Conservation (phyloP, 2,888 invertebrate genomes). For the Synergus gifuensis region DNA sequence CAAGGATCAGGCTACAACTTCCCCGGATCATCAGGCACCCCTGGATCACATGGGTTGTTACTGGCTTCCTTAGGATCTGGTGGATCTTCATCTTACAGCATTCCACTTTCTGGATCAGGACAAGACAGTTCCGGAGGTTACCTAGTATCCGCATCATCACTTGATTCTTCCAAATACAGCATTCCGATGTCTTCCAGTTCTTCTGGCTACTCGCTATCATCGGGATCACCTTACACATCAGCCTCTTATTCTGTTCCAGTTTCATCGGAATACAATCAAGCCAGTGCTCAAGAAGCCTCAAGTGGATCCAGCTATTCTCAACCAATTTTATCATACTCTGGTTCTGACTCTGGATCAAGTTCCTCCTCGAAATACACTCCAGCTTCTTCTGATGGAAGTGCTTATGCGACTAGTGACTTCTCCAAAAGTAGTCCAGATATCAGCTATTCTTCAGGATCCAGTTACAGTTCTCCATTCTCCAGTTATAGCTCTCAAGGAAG, state of each 20-base stretch:
- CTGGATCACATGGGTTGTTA: conserved; percentile 56
- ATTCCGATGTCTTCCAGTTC: conserved; percentile 58
- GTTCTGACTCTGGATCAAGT: conserved; percentile 48
- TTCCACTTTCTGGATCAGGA: conserved; percentile 53
- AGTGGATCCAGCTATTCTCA: conserved; percentile 66
- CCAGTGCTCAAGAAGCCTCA: conserved; percentile 62
- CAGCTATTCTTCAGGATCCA: not conserved
- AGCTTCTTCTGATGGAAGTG: conserved; percentile 63
- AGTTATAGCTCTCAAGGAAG: conserved; percentile 43
- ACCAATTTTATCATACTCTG: conserved; percentile 61
- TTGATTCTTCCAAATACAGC: conserved; percentile 56
- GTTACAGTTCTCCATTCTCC: conserved; percentile 50
- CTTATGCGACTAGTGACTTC: conserved; percentile 53
- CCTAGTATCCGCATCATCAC: conserved; percentile 54
- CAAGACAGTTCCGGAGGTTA: conserved; percentile 60
- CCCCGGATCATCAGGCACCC: conserved; percentile 45
- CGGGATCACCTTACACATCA: conserved; percentile 51
- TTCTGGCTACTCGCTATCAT: conserved; percentile 52
- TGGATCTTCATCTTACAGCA: conserved; percentile 51
- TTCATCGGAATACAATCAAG: conserved; percentile 48
- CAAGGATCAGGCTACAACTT: conserved; percentile 58
- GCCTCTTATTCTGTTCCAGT: conserved; percentile 44
- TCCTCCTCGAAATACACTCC: conserved; percentile 61
- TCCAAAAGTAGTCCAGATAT: conserved; percentile 44
- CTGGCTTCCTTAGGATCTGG: conserved; percentile 54